Evolutionary conservation across 2,888 invertebrate genomes (phyloP).

Genomic region (Drosophila kokeensis): DNA sequence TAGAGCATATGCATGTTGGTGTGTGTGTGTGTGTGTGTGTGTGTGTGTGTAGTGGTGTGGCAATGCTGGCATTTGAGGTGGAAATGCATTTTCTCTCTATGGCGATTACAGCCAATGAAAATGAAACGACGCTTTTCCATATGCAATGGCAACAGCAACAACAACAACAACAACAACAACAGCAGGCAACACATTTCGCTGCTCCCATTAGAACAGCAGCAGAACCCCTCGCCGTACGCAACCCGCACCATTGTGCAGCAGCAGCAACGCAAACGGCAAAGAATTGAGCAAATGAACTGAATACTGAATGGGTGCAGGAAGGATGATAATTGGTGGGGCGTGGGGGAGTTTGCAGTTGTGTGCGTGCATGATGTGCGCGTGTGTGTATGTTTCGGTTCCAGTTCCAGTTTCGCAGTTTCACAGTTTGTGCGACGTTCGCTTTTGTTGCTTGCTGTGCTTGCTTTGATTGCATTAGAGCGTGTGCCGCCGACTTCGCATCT

Average conservation of each 20-base stretch:
- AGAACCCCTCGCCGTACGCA: neutral
- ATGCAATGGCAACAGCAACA: conserved; percentile 36
- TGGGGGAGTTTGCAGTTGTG: conserved; percentile 16
- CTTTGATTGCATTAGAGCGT: conserved; percentile 80
- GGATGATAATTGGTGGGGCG: neutral
- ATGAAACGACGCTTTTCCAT: conserved; percentile 60
- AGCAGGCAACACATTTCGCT: conserved; percentile 55
- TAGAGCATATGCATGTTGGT: conserved; percentile 40
- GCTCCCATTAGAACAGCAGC: conserved; percentile 50
- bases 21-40: neutral
- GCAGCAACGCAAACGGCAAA: conserved; percentile 31
- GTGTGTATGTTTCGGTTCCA: conserved; percentile 27
- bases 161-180: conserved; percentile 16
- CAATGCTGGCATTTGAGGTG: conserved; percentile 22
- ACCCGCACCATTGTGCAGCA: conserved; percentile 1
- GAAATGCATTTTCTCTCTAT: conserved; percentile 50
- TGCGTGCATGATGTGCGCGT: neutral
- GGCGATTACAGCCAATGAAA: conserved; percentile 57
- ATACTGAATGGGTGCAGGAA: conserved; percentile 29
- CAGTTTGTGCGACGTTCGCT: conserved; percentile 61
- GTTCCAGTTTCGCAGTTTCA: conserved; percentile 68
- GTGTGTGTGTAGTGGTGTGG: conserved; percentile 8
- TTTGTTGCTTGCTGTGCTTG: conserved; percentile 38
- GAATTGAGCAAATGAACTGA: conserved; percentile 67
- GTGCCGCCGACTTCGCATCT: conserved; percentile 74